Evolutionary conservation across 2,888 invertebrate species (phyloP), one percentile per base, ranked within the genome.

Genomic region (Tiliacea aurago): DNA sequence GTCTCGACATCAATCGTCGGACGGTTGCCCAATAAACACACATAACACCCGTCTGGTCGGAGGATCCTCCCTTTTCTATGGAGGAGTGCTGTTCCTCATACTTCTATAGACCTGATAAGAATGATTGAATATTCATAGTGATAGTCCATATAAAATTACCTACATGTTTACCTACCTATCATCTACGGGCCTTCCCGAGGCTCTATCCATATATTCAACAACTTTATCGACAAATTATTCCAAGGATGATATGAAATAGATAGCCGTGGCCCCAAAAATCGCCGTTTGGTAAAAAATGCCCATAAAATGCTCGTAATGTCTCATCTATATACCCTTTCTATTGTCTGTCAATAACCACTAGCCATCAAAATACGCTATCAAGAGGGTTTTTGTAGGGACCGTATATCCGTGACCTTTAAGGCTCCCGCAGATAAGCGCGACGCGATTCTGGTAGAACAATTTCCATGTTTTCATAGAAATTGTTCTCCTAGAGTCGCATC

Each of bases 171-270:
- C 41, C 49, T 56, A 67, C 69, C 59, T 58, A 75, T 73, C 62
- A 61, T 49, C 61, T 81, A 41, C 15, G 18, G 41, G n/a, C 62
- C 66, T 64, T 67, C 70, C 55, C 10, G 45, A 70, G 18, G 45
- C 63, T 47, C 56, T 65, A 74, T 70, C 45, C 58, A 81, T 84
- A 76, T 75, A 86, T 83, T 84, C 78, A 73, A 64, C 70, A 49
- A 66, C 59, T 77, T 85, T 85, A 84, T 86, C 73, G 87, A 59
- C 68, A 73, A 84, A 84, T 86, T 86, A 86, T 86, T 78, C 80
- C 37, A 20, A 47, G 75, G 47, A 61, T 67, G 59, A 73, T 76
- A 73, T 80, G 78, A 49, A 64, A 81, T 78, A 63, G 63, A 77
- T 80, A 43, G 64, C 64, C 53, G n/a, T 59, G 47, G 58, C 51